Conservation (phyloP, 2,113 vertebrate genomes). For the Notiomystis cincta region DNA sequence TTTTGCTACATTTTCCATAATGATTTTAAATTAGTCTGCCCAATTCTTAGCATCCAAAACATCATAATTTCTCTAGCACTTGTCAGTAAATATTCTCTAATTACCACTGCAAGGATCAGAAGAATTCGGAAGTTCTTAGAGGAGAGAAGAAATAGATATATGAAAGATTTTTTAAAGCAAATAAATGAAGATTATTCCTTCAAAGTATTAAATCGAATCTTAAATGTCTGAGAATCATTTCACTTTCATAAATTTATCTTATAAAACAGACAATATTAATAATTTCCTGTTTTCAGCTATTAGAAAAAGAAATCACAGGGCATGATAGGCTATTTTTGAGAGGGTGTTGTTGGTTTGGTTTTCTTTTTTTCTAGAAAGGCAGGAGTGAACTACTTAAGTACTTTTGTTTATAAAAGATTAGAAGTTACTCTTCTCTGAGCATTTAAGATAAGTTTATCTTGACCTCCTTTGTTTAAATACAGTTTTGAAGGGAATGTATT, state of each 20-base stretch:
- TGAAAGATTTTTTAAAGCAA: background rate
- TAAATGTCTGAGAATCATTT: background rate
- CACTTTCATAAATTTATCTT: background rate
- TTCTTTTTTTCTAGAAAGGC: background rate
- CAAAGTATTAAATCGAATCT: background rate
- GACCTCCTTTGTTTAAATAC: conserved; percentile 21
- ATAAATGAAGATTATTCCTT: background rate
- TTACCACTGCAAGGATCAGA: background rate
- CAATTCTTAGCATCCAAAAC: background rate
- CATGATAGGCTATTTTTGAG: background rate
- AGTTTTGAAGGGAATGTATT: conserved; percentile 21
- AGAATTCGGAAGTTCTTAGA: background rate
- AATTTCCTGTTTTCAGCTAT: background rate
- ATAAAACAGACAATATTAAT: background rate
- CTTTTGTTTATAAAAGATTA: background rate
- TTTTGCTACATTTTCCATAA: background rate
- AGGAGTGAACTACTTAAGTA: background rate
- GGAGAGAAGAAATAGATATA: background rate
- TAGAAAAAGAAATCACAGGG: background rate
- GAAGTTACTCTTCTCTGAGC: background rate
- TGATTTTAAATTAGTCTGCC: background rate
- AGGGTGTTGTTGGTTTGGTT: accelerated
- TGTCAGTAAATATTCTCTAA: background rate
- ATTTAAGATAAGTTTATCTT: conserved; percentile 28
- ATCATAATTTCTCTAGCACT: background rate